These are phyloP conservation scores for Cheilosia soror DNA, from an alignment of 2,888 invertebrate genomes.

Conservation along the genomic window DNA sequence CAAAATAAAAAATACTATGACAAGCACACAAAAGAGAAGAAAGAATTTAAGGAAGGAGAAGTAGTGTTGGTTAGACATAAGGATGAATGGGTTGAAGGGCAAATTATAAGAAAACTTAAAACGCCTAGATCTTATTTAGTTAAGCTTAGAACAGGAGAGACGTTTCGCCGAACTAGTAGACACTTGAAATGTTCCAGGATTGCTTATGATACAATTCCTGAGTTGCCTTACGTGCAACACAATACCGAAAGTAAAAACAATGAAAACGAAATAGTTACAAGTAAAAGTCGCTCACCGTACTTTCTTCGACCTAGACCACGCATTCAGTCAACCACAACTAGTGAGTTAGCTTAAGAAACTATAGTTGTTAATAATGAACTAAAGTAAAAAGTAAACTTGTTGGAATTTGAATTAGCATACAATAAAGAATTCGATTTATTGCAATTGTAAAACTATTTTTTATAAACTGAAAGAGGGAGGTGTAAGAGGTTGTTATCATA, in stretches of 20 bases:
- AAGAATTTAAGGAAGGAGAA: not conserved
- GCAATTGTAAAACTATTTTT: too few species aligned
- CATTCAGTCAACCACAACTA: not conserved
- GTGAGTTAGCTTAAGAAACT: too few species aligned
- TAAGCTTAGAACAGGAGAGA: not conserved
- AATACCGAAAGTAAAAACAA: not conserved
- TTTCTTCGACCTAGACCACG: constrained; percentile 6
- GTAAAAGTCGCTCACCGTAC: not conserved
- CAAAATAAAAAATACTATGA: constrained; percentile 20
- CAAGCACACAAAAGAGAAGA: constrained; percentile 4
- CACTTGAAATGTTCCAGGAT: not conserved
- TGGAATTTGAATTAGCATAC: too few species aligned
- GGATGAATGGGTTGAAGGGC: not conserved
- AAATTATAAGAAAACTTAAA: constrained; percentile 4
- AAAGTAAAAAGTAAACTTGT: too few species aligned
- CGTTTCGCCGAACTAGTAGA: too few species aligned
- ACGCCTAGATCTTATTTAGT: constrained; percentile 20
- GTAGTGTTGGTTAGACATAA: constrained; percentile 8
- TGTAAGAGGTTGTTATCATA: not conserved
- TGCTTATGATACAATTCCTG: constrained; percentile 17
- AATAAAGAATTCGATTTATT: too few species aligned
- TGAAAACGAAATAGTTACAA: too few species aligned
- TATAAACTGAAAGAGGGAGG: too few species aligned
- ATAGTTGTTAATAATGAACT: too few species aligned
- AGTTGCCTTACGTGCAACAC: not conserved